Percentiles rank a stretch among this genome's conserved stretches.
Conservation (phyloP, 2,113 vertebrate species). For the Todiramphus saurophagus region DNA sequence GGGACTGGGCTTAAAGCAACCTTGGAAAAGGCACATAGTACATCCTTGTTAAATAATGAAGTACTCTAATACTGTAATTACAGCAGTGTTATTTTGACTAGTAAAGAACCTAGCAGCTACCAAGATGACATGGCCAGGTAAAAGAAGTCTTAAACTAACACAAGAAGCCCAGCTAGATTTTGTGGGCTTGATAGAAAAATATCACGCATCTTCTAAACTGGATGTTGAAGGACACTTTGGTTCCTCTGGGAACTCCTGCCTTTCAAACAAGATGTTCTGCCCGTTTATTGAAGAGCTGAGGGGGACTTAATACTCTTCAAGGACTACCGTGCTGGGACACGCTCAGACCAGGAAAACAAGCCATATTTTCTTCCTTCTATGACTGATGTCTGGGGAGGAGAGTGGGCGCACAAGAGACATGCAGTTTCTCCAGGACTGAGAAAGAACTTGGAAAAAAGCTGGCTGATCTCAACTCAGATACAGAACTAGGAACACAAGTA, state of each 20-base stretch:
- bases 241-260: neutral
- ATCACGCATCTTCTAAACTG: neutral
- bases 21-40: neutral
- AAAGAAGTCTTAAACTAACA: neutral
- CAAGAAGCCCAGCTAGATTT: neutral
- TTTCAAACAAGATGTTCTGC: neutral
- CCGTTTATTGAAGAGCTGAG: neutral
- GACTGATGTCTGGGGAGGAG: neutral
- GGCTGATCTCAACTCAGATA: neutral
- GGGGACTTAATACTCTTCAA: neutral
- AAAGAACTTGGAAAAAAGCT: neutral
- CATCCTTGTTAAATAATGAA: neutral
- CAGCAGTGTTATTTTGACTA: neutral
- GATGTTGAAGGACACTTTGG: neutral
- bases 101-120: neutral
- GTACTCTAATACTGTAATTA: neutral
- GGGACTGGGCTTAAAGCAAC: neutral
- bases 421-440: neutral
- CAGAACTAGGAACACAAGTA: neutral
- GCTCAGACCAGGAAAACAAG: neutral
- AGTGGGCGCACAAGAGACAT: neutral
- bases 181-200: neutral
- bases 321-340: neutral
- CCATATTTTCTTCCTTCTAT: neutral
- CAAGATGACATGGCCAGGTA: neutral